A percentile compares a stretch with the other conserved stretches of the same genome.
These are phyloP conservation scores for Darevskia mixta DNA, from an alignment of 2,797 vertebrate species.

Conservation along the genomic window DNA sequence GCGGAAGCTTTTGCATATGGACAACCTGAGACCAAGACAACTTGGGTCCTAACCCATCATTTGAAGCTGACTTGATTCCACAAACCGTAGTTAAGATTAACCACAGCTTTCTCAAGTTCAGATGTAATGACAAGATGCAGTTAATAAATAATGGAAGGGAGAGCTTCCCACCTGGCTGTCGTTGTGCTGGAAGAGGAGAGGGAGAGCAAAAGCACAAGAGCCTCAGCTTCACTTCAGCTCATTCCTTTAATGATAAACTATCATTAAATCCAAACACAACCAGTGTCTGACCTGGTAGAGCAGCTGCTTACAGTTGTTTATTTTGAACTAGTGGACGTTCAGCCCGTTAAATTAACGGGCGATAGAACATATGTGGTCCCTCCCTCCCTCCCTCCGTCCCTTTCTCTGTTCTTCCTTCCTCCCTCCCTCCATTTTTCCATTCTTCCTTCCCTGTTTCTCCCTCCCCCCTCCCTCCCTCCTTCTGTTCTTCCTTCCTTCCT, in stretches of 20 bases:
- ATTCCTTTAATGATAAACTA: neutral
- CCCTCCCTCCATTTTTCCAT: no score
- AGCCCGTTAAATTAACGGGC: no score
- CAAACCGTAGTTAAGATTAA: neutral
- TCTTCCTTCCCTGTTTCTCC: no score
- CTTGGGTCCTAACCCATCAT: neutral
- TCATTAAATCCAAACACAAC: neutral
- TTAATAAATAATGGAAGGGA: neutral
- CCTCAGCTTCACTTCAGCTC: neutral
- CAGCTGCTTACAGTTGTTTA: no score
- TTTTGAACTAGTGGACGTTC: no score
- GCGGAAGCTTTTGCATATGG: neutral
- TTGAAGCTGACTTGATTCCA: neutral
- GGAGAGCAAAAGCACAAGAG: neutral
- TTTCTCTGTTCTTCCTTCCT: no score
- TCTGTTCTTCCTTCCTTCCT: no score
- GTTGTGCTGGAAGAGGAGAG: neutral
- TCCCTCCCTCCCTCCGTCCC: no score
- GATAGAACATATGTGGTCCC: no score
- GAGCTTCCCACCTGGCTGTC: neutral
- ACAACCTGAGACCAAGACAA: no score
- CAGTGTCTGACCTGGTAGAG: neutral
- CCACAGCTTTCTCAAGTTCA: neutral
- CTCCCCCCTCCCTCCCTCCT: no score
- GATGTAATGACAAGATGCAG: neutral